These are phyloP conservation scores for Drosophila monieri DNA, from an alignment of 2,888 invertebrate species.

Conservation along the genomic window DNA sequence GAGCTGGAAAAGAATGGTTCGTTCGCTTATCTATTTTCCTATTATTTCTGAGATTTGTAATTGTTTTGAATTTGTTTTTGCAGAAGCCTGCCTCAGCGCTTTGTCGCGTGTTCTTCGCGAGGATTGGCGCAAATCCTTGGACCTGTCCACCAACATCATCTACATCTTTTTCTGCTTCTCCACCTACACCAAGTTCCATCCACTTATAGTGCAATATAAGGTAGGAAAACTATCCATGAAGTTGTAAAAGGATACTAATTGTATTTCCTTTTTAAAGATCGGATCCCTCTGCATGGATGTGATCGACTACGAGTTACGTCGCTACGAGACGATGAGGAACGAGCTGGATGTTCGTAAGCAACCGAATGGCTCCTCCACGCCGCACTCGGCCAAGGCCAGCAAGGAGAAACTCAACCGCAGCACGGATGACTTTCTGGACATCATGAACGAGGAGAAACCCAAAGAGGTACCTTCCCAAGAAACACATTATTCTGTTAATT, in stretches of 20 bases:
- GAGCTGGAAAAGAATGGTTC: conserved; percentile 96
- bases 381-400: conserved; percentile 79
- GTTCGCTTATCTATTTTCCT: conserved; percentile 84
- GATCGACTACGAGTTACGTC: conserved; percentile 95
- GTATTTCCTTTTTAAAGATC: conserved; percentile 86
- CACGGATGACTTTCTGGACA: conserved; percentile 83
- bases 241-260: background rate
- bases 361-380: conserved; percentile 73
- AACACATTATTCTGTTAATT: background rate
- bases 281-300: conserved; percentile 98
- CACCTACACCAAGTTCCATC: conserved; percentile 97
- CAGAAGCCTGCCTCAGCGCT: conserved; percentile 97
- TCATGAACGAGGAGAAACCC: conserved; percentile 84
- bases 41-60: background rate
- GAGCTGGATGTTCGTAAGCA: conserved; percentile 87
- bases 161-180: conserved; percentile 99
- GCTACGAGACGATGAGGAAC: conserved; percentile 96
- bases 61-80: conserved; percentile 64
- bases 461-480: conserved; percentile 78
- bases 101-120: conserved; percentile 97
- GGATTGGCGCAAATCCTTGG: conserved; percentile 98
- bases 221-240: conserved; percentile 82
- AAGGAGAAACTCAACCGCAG: conserved; percentile 82
- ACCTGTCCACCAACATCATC: conserved; percentile 97
- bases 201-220: conserved; percentile 97